Conservation (phyloP, 1,140 invertebrate genomes). For the Diploscapter pachys region DNA sequence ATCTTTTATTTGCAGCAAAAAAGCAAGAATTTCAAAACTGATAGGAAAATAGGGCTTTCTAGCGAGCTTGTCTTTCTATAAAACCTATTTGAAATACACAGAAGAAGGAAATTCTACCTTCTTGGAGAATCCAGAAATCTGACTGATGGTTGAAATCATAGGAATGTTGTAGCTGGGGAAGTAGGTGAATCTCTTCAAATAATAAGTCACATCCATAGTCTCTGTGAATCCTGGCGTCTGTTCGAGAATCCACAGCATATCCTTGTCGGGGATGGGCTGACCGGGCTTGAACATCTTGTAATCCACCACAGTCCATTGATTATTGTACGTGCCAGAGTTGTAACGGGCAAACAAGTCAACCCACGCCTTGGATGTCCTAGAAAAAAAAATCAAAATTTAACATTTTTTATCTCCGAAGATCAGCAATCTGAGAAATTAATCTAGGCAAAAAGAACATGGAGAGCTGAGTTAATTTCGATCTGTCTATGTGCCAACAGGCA, state of each 20-base stretch:
- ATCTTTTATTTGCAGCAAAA: too few relatives aligned
- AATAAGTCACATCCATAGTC: constrained; percentile 69
- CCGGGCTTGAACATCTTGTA: constrained; percentile 68
- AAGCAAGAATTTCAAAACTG: too few relatives aligned
- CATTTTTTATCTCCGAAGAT: too few relatives aligned
- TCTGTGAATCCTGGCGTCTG: constrained; percentile 70
- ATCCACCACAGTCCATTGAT: constrained; percentile 83
- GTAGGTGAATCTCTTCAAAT: constrained; percentile 69
- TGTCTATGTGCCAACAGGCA: too few relatives aligned
- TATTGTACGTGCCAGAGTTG: constrained; percentile 79
- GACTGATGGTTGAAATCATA: constrained; percentile 69
- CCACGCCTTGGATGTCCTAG: constrained; percentile 70
- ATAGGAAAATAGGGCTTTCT: too few relatives aligned
- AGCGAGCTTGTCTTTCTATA: too few relatives aligned
- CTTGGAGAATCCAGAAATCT: constrained; percentile 64
- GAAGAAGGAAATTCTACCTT: constrained; percentile 23
- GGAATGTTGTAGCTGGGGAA: constrained; percentile 78
- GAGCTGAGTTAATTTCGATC: too few relatives aligned
- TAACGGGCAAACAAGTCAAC: constrained; percentile 64
- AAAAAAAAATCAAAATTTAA: neutral
- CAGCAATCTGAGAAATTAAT: too few relatives aligned
- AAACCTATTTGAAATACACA: too few relatives aligned
- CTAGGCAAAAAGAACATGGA: too few relatives aligned
- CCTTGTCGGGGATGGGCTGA: constrained; percentile 63
- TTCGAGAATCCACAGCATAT: constrained; percentile 74